Evolutionary conservation across 2,888 invertebrate species (phyloP).

Genomic region (Cremastinae sp.): DNA sequence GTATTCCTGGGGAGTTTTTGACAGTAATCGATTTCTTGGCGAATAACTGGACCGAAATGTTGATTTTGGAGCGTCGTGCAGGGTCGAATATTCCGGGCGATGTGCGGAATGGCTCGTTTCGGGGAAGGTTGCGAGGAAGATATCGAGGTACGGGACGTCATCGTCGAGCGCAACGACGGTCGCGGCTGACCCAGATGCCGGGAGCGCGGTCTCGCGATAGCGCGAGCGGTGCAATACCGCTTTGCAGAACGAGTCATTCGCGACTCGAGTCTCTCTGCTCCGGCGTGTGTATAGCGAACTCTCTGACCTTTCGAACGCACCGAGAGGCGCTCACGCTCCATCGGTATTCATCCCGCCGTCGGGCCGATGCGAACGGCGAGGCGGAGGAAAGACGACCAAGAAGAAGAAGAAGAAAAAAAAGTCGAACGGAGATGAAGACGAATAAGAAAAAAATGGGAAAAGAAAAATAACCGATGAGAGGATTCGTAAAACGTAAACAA

Average conservation of each 20-base stretch:
- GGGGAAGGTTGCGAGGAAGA: no score
- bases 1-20: no score
- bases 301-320: conserved; percentile 57
- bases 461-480: neutral
- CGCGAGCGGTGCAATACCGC: conserved; percentile 41
- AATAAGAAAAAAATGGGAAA: conserved; percentile 3
- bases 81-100: no score
- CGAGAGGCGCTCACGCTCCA: conserved; percentile 31
- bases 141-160: conserved; percentile 11
- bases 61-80: no score
- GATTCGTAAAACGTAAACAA: conserved; percentile 15
- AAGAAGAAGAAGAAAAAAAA: no score
- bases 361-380: conserved; percentile 4
- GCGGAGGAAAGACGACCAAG: no score
- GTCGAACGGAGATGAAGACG: neutral
- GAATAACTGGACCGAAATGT: no score
- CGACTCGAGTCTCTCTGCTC: no score
- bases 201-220: conserved; percentile 62
- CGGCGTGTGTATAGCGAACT: conserved; percentile 35
- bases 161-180: conserved; percentile 42
- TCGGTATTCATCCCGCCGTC: conserved; percentile 30
- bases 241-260: conserved; percentile 47
- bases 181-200: conserved; percentile 71
- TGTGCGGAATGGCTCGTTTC: no score
- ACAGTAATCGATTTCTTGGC: no score